Base-by-base conservation (phyloP, 2,888 invertebrate species). In the Melinaea menophilus region DNA sequence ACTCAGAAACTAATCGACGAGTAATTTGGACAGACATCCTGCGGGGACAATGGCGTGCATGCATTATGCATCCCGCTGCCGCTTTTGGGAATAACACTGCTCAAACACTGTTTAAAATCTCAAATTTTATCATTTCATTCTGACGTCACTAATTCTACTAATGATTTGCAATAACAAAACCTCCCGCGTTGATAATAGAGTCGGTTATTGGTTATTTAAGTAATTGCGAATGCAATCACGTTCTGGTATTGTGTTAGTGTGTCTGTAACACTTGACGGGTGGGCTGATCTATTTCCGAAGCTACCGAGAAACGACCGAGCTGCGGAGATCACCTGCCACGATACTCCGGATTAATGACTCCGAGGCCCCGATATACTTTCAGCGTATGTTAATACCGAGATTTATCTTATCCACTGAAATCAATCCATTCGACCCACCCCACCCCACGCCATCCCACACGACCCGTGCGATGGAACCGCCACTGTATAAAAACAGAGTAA, bases 21-120 rank as follows among this genome's bases (percentile, higher is more conserved):
- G 76, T 80, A 88, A 88, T 88, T 88, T 88, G 81, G 85, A 80
- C 82, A 82, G 74, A 84, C 86, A 83, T 81, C 70, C 72, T 71
- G 71, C 72, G 55, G 62, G 71, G 71, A 81, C 78, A 79, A 79
- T 75, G 67, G 71, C 65, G 61, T 62, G 65, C 71, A 79, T 82
- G 81, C 79, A 79, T 84, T 74, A 79, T 79, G 77, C 75, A 77
- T 75, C 65, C 60, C 62, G 54, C 65, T 63, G 56, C 68, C 57
- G 64, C 64, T 69, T 67, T 72, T 70, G 65, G 69, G 68, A 68
- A 65, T 69, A 69, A 63, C 63, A 67, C 63, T 65, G 64, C 67
- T 63, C 65, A 63, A 61, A 65, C 61, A 63, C 58, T 63, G 63
- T 63, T 63, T 58, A 67, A 66, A 64, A 66, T 58, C 64, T 56